phyloP scores from a whole-genome alignment of 2,113 vertebrate species.

The Toxotes chatareus region DNA sequence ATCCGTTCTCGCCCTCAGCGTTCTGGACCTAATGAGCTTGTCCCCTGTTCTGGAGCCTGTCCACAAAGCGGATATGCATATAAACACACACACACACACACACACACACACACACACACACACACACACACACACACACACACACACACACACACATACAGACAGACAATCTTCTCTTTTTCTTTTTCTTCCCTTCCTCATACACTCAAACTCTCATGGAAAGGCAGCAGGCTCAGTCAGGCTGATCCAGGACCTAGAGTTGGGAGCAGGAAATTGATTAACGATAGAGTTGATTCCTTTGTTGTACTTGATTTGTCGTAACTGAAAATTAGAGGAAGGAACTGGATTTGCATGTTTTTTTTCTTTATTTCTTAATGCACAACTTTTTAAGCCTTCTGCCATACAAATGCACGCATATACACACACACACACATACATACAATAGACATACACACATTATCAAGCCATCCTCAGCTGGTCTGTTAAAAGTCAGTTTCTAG shows the following conservation, averaged over 20 bases:
- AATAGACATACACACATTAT: constrained; percentile 12
- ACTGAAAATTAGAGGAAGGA: constrained; percentile 60
- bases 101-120: constrained; percentile 34
- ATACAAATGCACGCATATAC: constrained; percentile 16
- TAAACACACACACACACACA: constrained; percentile 30
- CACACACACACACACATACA: constrained; percentile 31
- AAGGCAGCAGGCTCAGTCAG: constrained; percentile 48
- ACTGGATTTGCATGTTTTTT: constrained; percentile 66
- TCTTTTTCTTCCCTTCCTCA: neutral
- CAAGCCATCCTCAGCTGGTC: constrained; percentile 30
- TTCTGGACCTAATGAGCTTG: constrained; percentile 67
- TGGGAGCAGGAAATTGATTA: constrained; percentile 65
- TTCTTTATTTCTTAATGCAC: constrained; percentile 44
- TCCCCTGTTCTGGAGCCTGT: constrained; percentile 86
- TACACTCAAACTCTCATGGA: constrained; percentile 22
- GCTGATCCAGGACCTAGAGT: constrained; percentile 49
- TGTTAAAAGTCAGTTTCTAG: constrained; percentile 31
- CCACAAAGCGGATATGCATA: constrained; percentile 83
- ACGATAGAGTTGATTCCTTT: constrained; percentile 70
- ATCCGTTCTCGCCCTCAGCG: constrained; percentile 54
- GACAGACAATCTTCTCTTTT: constrained; percentile 11
- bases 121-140: constrained; percentile 36
- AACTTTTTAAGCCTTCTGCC: constrained; percentile 68
- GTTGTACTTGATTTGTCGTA: constrained; percentile 72
- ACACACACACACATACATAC: constrained; percentile 5